Percentiles rank a stretch among this genome's conserved stretches.
Conservation (phyloP, 2,113 vertebrate species). For the Siniperca chuatsi region DNA sequence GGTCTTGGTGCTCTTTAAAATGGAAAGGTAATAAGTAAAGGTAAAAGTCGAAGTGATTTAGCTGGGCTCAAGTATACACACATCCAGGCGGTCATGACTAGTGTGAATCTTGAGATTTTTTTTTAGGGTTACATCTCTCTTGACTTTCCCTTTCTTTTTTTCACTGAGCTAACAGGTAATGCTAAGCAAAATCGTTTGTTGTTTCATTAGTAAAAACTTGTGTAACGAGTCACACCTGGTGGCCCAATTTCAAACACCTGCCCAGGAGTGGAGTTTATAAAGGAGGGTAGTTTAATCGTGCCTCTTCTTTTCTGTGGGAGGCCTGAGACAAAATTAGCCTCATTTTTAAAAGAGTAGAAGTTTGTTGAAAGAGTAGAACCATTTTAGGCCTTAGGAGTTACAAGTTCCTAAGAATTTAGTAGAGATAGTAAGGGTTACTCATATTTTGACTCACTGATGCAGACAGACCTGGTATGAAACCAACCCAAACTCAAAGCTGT, state of each 20-base stretch:
- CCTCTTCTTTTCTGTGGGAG: background rate
- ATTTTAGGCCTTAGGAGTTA: background rate
- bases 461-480: background rate
- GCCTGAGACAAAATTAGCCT: background rate
- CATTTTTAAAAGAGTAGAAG: background rate
- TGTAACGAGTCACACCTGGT: constrained; percentile 25
- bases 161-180: background rate
- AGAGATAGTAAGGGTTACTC: no score
- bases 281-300: background rate
- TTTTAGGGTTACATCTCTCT: background rate
- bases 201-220: constrained; percentile 2
- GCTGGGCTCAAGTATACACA: background rate
- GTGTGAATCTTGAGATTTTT: constrained; percentile 10
- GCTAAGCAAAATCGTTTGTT: background rate
- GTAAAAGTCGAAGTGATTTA: constrained; percentile 37
- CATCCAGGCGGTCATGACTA: background rate
- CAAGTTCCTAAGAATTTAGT: background rate
- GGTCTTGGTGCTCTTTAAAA: constrained; percentile 19
- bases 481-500: background rate
- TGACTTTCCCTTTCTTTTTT: constrained; percentile 14
- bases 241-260: constrained; percentile 21
- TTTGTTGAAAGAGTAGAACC: background rate
- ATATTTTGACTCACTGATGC: background rate
- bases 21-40: constrained; percentile 16
- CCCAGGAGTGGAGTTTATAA: constrained; percentile 26